Evolutionary conservation across 2,888 invertebrate genomes (phyloP).

Genomic region (Anodontia alba): DNA sequence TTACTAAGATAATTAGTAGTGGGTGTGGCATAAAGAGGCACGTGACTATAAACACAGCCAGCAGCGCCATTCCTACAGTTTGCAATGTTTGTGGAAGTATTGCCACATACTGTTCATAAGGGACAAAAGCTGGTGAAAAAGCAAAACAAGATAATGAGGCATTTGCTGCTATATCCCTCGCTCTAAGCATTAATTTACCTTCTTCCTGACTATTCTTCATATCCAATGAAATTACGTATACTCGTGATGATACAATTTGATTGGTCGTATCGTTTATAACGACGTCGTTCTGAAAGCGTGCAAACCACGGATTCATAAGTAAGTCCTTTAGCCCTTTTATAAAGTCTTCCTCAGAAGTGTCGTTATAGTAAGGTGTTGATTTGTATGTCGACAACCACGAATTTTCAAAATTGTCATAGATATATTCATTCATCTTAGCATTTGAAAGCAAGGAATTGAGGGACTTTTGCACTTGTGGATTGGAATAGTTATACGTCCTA

Average conservation of each 20-base stretch:
- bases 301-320: slow-evolving; percentile 21
- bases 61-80: slow-evolving; percentile 74
- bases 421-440: slow-evolving; percentile 26
- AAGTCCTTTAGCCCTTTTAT: slow-evolving; percentile 34
- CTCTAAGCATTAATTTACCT: slow-evolving; percentile 68
- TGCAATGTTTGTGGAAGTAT: slow-evolving; percentile 75
- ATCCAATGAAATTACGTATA: slow-evolving; percentile 94
- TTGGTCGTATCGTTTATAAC: slow-evolving; percentile 40
- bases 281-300: slow-evolving; percentile 64
- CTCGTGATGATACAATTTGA: slow-evolving; percentile 89
- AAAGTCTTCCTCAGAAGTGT: slow-evolving; percentile 26
- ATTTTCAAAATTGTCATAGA: slow-evolving; percentile 35
- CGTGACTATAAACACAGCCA: slow-evolving; percentile 73
- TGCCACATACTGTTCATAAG: slow-evolving; percentile 76
- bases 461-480: slow-evolving; percentile 9
- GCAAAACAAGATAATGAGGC: slow-evolving; percentile 66
- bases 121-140: slow-evolving; percentile 70
- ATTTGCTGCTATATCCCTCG: slow-evolving; percentile 66
- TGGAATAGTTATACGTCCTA: slow-evolving; percentile 24
- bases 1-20: slow-evolving; percentile 66
- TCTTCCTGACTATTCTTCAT: slow-evolving; percentile 90
- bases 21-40: slow-evolving; percentile 77
- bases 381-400: slow-evolving; percentile 41
- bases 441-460: slow-evolving; percentile 17
- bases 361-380: slow-evolving; percentile 10